A percentile compares a stretch with the other conserved stretches of the same genome.
Evolutionary conservation across 2,113 vertebrate genomes (phyloP).

Genomic region (Chamaea fasciata): DNA sequence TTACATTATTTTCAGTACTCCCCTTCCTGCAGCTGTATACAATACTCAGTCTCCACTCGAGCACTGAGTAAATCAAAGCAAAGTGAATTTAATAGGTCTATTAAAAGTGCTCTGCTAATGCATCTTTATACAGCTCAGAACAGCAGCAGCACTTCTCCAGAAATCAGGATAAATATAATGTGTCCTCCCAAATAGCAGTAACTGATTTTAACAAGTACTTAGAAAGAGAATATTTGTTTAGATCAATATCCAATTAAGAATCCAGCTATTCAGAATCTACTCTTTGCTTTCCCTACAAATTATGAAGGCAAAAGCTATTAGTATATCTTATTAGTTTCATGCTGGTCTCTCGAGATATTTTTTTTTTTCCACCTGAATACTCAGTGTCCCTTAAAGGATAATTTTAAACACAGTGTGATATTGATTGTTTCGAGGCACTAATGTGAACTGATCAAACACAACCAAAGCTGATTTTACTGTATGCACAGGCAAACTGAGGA

Average conservation of each 20-base stretch:
- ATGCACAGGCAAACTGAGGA: not conserved
- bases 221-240: conserved; percentile 60
- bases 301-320: conserved; percentile 57
- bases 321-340: conserved; percentile 71
- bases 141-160: not conserved
- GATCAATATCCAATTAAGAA: conserved; percentile 71
- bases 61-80: conserved; percentile 25
- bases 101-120: conserved; percentile 38
- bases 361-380: conserved; percentile 54
- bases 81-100: conserved; percentile 53
- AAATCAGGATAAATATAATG: conserved; percentile 52
- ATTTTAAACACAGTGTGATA: conserved; percentile 66
- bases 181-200: conserved; percentile 47
- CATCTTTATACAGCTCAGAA: conserved; percentile 5
- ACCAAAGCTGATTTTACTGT: not conserved
- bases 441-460: conserved; percentile 40
- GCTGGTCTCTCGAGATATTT: conserved; percentile 52
- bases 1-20: not conserved
- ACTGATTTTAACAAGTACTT: conserved; percentile 52
- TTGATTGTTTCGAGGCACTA: conserved; percentile 42
- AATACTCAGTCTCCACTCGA: not conserved
- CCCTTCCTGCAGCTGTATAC: not conserved
- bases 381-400: conserved; percentile 43
- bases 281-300: conserved; percentile 54
- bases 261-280: conserved; percentile 23